Base-by-base conservation (phyloP, 2,113 vertebrate genomes). In the Hippolais icterina region DNA sequence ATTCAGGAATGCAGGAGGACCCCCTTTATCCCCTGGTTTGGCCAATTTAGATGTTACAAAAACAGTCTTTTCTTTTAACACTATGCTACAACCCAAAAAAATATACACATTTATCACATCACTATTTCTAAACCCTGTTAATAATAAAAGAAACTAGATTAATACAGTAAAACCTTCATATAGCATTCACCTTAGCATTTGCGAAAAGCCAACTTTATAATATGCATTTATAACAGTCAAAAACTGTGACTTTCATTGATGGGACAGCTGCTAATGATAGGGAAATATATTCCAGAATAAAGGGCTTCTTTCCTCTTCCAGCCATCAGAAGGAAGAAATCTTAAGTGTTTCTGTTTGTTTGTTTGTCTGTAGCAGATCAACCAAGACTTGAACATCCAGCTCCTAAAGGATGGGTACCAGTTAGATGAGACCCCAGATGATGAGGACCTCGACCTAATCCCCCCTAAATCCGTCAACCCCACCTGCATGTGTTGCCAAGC, bases 401-500 rank as follows among this genome's bases (percentile, higher is more conserved):
- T 99, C 93, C 98, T 99, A 96, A 99, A 99, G 97, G 99, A 99
- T 15, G 99, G 99, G n/a, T 99, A 99, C 97, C 98, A 99, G 93
- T 98, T 99, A 95, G 99, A 99, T 7, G 99, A 99, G 98, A 99
- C 99, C 96, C 99, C 99, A 0, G 99, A 99, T 3, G 99, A 99
- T 0, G 99, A 99, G 93, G 99, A 99, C 98, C 98, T 99, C 87
- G 99, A 99, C 97, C 98, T 99, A 93, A 99, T 99, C 53, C 99
- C 99, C 46, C 99, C 99, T 59, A 99, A 99, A 97, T 99, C 99
- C 0, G 98, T 99, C 95, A 99, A 99, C 98, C 99, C 99, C 75
- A 99, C 99, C 94, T 99, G 99, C 99, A 99, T 99, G 98, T 99
- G 99, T 97, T 99, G 99, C 97, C 99, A 99, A 98, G 99, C 99